These are phyloP conservation scores for Drosophila grimshawi DNA, from an alignment of 1,140 invertebrate genomes.

Conservation along the genomic window DNA sequence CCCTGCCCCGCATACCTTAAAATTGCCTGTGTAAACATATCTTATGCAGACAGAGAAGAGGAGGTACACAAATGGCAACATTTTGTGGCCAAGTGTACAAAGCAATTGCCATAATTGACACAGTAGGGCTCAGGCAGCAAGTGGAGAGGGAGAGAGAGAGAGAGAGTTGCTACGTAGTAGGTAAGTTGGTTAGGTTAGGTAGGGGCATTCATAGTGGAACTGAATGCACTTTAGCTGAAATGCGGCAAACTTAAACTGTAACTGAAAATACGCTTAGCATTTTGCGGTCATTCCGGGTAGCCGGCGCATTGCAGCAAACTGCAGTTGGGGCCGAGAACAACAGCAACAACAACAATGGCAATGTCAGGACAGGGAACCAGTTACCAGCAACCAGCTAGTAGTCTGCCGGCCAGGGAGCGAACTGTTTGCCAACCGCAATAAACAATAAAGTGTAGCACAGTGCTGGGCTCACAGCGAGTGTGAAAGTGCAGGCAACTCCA, in stretches of 20 bases:
- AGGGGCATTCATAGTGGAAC: slow-evolving; percentile 1
- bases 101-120: slow-evolving; percentile 70
- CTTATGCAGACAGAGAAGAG: slow-evolving; percentile 30
- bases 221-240: slow-evolving; percentile 62
- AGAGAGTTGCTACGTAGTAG: too few relatives aligned
- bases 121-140: slow-evolving; percentile 13
- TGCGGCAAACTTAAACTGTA: slow-evolving; percentile 70
- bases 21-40: slow-evolving; percentile 46
- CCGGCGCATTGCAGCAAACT: slow-evolving; percentile 55
- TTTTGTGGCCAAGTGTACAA: slow-evolving; percentile 63
- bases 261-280: slow-evolving; percentile 68
- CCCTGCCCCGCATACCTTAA: background rate
- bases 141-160: background rate
- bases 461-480: slow-evolving; percentile 29
- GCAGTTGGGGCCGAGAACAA: slow-evolving; percentile 32
- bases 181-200: too few relatives aligned
- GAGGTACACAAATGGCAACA: slow-evolving; percentile 59
- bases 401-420: slow-evolving; percentile 28
- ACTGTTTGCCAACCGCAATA: slow-evolving; percentile 60
- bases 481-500: slow-evolving; percentile 22
- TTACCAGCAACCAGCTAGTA: slow-evolving; percentile 14
- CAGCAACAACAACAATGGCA: slow-evolving; percentile 40
- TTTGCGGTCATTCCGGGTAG: slow-evolving; percentile 57
- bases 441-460: slow-evolving; percentile 66
- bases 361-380: slow-evolving; percentile 43